Evolutionary conservation across 2,888 invertebrate species (phyloP), one percentile per base, ranked within the genome.

Genomic region (Protophormia terraenovae): DNA sequence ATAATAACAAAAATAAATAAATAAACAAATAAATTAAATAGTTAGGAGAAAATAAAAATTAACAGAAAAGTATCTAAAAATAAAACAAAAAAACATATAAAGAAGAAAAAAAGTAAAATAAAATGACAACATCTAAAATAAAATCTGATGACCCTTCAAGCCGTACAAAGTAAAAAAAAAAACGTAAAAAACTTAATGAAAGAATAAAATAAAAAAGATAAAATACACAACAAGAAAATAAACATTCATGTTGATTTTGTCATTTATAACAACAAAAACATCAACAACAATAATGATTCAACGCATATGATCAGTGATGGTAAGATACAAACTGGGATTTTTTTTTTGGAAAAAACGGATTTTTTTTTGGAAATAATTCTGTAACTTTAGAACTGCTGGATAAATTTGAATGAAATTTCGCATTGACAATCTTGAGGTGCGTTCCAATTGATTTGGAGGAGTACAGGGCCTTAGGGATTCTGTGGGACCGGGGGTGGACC

Each of bases 181-280:
- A 24, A 60, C 14, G 12, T 10, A 58, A 45, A 62, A 64, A 53
- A 27, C 32, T 38, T n/a, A 76, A 41, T 38, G 10, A 47, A 60
- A 47, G 24, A 77, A 66, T 22, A 60, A 78, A 69, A 38, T 24
- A 41, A 67, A 35, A 7, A 35, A 19, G 22, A 64, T 35, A 71
- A 55, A 55, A 72, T 16, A 67, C 32, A 41, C 32, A 35, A 45
- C 19, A 55, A 38, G 32, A 58, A 55, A 45, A 82, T 50, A 50
- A 71, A 60, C 38, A 62, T 41, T 78, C 58, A 55, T 79, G 79
- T 79, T 83, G 73, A 79, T 79, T 73, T 83, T 83, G 83, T 83
- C 73, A 83, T 69, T 79, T 72, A 72, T 47, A 58, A 81, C 29
- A 67, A 67, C 27, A 62, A 79, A 2, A 27, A 10, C n/a, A 64